Evolutionary conservation across 2,113 vertebrate species (phyloP), one percentile per base, ranked within the genome.

Genomic region (Percina caprodes): DNA sequence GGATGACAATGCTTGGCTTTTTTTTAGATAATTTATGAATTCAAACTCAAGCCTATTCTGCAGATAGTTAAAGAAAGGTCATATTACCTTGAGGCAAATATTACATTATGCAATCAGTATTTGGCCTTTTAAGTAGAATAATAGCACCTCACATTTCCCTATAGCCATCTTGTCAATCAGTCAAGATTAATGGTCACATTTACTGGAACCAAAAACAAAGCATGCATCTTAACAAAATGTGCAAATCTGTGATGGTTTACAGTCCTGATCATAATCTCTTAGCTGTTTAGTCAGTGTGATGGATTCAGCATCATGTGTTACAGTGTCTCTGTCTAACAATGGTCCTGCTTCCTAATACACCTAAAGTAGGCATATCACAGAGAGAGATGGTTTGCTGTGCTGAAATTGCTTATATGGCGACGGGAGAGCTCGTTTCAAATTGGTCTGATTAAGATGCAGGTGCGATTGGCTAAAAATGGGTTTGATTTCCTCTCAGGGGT

Each of bases 401-500:
- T 69, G 35, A 69, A 75, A 77, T 15, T 54, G 19, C 61, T 67
- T 54, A 3, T 18, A 39, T 24, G 61, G 68, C 35, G 66, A 61
- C 16, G 12, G 13, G 59, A 83, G 72, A 45, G 66, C 14, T 83
- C 59, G 15, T 82, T 88, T 85, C 77, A 77, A 71, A 66, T 79
- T 49, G 63, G 12, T 87, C 90, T 83, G 82, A 91, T 85, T 77
- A 90, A 69, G 63, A 72, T 74, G 67, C 79, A 90, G 86, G 86
- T 90, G 74, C 55, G 10, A 83, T 66, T 83, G 80, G 61, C 84
- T 86, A 79, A 86, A 92, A 91, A 84, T 89, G 86, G 78, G 82
- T 81, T 86, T 73, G 85, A 69, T 91, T 83, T 90, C 81, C 69
- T 87, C 85, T 90, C 83, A 63, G 61, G 88, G 91, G 86, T 92